Conservation (phyloP, 37 sponge, comb jelly and placozoan genomes). For the Chondrilla cf. caribensis region DNA sequence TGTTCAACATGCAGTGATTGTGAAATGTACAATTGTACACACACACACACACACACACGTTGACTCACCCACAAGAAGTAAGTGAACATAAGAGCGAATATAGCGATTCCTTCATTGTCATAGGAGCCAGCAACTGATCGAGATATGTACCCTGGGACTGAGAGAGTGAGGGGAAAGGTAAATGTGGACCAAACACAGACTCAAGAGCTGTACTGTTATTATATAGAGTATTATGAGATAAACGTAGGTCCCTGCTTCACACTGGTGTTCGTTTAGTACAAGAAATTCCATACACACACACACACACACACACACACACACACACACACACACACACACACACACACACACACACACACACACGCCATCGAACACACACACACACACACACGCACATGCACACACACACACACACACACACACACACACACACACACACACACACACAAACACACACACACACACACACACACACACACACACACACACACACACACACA, state of each 20-base stretch:
- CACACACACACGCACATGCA: neutral
- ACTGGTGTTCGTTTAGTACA: too few species aligned
- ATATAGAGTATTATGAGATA: neutral
- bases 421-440: conserved; percentile 22
- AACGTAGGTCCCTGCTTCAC: too few species aligned
- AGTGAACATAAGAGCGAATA: conserved; percentile 98
- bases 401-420: conserved; percentile 19
- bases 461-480: conserved; percentile 20
- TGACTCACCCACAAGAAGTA: conserved; percentile 95
- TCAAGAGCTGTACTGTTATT: neutral
- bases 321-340: too few species aligned
- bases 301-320: too few species aligned
- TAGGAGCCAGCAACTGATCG: conserved; percentile 99
- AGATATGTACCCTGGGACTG: conserved; percentile 96
- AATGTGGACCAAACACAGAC: neutral
- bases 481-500: conserved; percentile 18
- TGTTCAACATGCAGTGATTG: neutral
- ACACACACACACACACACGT: neutral
- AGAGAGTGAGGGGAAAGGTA: neutral
- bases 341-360: too few species aligned
- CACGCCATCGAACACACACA: neutral
- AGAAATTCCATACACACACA: too few species aligned
- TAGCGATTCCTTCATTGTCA: conserved; percentile 99
- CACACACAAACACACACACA: conserved; percentile 10
- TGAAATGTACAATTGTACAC: neutral